Base-by-base conservation (phyloP, 2,888 invertebrate genomes). In the Drosophila formosana region DNA sequence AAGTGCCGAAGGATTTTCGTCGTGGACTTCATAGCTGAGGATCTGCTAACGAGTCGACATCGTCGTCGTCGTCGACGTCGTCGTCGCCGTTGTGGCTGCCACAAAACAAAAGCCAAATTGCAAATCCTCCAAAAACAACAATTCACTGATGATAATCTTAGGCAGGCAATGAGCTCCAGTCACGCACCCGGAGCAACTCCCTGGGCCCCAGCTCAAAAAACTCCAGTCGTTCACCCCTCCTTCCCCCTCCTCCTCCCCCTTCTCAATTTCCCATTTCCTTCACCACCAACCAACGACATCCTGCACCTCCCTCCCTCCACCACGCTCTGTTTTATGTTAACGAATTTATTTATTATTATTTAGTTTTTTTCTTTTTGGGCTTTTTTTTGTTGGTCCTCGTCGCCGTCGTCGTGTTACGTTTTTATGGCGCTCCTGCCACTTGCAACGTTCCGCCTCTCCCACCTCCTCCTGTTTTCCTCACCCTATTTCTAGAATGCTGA, bases 321-420 rank as follows among this genome's bases (percentile, higher is more conserved):
- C n/a, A 37, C n/a, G 72, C 70, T 71, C 82, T 85, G 72, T 85
- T 88, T 85, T 85, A 82, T 85, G 88, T 88, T 82, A 82, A 82
- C 88, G 86, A 88, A 88, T 88, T 88, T 82, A 82, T 82, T 85
- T 82, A 82, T 88, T 82, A 82, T 82, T 82, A 88, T 88, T 88
- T 82, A 76, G 66, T 69, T 73, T 75, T 78, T 69, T 34, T 37
- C 11, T 37, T 11, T 37, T 34, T 11, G 11, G 8, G 9, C 11
- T 34, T 32, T 2, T 32, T 34, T 8, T 34, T 34, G 34, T 34
- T 37, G 37, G 37, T 37, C 37, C 37, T 37, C 51, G 47, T 51
- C 57, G 51, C 60, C 50, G 65, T 68, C 66, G 53, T 72, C 49
- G 53, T 72, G 71, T 66, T 56, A 66, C 63, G 62, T 73, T 75